These are phyloP conservation scores for Acronicta aceris DNA, from an alignment of 2,888 invertebrate species.

Conservation along the genomic window DNA sequence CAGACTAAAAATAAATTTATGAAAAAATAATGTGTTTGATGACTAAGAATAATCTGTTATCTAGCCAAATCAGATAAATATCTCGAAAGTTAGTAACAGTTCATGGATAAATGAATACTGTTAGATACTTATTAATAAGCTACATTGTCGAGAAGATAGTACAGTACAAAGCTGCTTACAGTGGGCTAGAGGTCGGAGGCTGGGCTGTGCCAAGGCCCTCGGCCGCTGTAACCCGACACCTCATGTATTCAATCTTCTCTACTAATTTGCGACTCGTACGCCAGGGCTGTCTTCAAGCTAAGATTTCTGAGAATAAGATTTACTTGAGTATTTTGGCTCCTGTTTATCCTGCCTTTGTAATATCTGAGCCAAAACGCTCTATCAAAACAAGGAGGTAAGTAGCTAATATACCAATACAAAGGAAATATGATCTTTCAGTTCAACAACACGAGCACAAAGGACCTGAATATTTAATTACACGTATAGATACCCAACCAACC, in stretches of 20 bases:
- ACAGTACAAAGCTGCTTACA: conserved; percentile 49
- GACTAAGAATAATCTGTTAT: neutral
- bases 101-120: conserved; percentile 48
- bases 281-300: conserved; percentile 68
- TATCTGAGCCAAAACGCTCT: neutral
- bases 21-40: too few relatives aligned
- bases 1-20: too few relatives aligned
- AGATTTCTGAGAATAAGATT: neutral
- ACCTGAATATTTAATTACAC: conserved; percentile 30
- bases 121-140: conserved; percentile 46
- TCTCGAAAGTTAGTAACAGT: conserved; percentile 41
- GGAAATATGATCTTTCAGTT: conserved; percentile 19
- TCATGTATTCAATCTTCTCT: conserved; percentile 83
- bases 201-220: conserved; percentile 74
- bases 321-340: neutral
- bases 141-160: conserved; percentile 48
- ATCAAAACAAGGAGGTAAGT: neutral
- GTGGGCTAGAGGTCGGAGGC: conserved; percentile 60
- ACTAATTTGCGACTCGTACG: conserved; percentile 76
- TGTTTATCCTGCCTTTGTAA: neutral
- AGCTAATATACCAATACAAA: conserved; percentile 14
- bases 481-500: conserved; percentile 20
- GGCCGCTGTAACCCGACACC: conserved; percentile 81
- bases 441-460: conserved; percentile 28
- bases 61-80: conserved; percentile 30